Conservation (phyloP, 1,140 invertebrate genomes). For the Leptestheria dahalacensis region DNA sequence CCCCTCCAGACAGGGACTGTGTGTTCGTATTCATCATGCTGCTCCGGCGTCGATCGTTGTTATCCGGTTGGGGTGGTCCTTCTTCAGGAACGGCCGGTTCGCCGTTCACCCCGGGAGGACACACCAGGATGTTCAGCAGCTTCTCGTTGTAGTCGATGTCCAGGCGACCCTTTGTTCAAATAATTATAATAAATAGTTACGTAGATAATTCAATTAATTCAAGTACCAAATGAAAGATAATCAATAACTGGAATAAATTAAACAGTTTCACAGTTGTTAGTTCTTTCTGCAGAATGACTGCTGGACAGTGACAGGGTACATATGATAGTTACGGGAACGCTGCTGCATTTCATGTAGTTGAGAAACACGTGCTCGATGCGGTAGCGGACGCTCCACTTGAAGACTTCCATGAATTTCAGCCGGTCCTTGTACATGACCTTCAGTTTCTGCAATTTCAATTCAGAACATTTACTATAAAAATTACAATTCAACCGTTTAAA, state of each 20-base stretch:
- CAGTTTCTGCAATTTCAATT: background rate
- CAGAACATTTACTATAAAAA: background rate
- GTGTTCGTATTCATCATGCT: constrained; percentile 10
- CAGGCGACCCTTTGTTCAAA: constrained; percentile 36
- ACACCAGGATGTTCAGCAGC: constrained; percentile 34
- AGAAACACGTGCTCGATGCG: constrained; percentile 1
- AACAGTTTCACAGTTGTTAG: background rate
- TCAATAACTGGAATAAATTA: background rate
- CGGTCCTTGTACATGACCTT: background rate
- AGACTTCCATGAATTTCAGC: background rate
- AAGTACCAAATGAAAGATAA: background rate
- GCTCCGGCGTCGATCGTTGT: too few species aligned
- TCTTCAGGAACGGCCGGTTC: too few species aligned
- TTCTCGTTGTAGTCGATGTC: constrained; percentile 41
- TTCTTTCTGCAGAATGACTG: background rate
- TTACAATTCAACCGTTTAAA: background rate
- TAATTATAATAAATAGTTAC: constrained; percentile 1
- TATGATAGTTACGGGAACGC: background rate
- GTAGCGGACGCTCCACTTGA: background rate
- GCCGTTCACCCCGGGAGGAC: constrained; percentile 22
- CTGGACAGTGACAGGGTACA: background rate
- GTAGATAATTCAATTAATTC: too few species aligned
- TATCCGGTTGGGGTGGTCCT: too few species aligned
- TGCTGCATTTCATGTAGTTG: background rate
- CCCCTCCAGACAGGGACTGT: constrained; percentile 70